Percentiles rank a stretch among this genome's conserved stretches.
Conservation (phyloP, 2,797 vertebrate genomes). For the Anisognathus igniventris region DNA sequence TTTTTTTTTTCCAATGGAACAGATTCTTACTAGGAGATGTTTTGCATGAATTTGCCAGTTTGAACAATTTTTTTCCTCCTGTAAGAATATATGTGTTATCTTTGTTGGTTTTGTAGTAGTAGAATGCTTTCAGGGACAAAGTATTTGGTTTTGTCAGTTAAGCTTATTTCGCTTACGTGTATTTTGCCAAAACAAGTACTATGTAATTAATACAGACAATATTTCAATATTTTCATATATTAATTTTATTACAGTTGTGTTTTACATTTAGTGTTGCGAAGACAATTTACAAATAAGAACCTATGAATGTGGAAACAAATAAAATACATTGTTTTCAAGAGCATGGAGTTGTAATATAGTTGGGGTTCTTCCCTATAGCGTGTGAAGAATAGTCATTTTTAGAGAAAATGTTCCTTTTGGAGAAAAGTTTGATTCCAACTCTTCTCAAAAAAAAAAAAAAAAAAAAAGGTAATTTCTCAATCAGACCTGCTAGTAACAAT, state of each 20-base stretch:
- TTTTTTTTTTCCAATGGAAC: background rate
- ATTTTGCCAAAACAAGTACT: background rate
- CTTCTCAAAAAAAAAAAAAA: background rate
- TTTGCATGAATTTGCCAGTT: background rate
- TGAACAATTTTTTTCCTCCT: accelerated
- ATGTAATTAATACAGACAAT: background rate
- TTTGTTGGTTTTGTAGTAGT: background rate
- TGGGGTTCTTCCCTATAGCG: background rate
- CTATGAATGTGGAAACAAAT: background rate
- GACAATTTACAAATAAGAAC: background rate
- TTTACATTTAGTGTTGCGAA: background rate
- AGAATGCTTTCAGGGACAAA: background rate
- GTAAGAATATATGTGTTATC: background rate
- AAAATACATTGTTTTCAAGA: background rate
- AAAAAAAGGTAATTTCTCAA: background rate
- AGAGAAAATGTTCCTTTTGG: background rate
- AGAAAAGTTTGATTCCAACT: background rate
- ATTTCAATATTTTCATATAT: background rate
- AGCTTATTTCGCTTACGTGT: background rate
- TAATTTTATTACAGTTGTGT: background rate
- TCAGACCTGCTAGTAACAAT: background rate
- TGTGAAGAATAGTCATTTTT: background rate
- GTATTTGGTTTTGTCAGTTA: background rate
- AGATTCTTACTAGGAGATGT: background rate
- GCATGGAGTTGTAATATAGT: background rate